Conservation (phyloP, 2,113 vertebrate species). For the Channa maculata region DNA sequence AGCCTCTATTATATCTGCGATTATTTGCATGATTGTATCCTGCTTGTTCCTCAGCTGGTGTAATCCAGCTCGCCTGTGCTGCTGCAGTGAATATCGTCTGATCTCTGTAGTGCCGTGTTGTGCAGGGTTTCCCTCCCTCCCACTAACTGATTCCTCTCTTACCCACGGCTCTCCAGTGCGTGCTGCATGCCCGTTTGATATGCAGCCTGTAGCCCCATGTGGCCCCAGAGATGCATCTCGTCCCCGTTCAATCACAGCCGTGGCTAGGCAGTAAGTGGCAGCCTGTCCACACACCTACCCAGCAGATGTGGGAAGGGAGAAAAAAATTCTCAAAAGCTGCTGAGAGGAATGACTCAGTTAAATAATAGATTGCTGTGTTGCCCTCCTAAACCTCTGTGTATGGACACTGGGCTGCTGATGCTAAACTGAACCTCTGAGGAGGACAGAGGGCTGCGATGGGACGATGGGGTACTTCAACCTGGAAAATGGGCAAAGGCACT, state of each 20-base stretch:
- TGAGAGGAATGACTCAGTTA: conserved; percentile 53
- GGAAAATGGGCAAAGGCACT: background rate
- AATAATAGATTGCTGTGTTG: conserved; percentile 50
- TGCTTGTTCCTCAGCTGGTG: conserved; percentile 36
- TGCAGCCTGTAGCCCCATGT: conserved; percentile 49
- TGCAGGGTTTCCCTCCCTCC: conserved; percentile 69
- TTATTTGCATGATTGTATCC: conserved; percentile 20
- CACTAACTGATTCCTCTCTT: conserved; percentile 45
- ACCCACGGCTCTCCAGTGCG: conserved; percentile 25
- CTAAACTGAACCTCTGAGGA: conserved; percentile 18
- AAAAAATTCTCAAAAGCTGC: conserved; percentile 28
- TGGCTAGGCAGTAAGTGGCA: conserved; percentile 57
- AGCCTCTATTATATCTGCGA: background rate
- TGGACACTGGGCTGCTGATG: conserved; percentile 26
- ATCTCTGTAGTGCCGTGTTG: conserved; percentile 31
- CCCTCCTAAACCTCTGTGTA: conserved; percentile 2
- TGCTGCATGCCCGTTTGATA: conserved; percentile 50
- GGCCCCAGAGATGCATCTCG: conserved; percentile 39
- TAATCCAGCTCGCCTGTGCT: conserved; percentile 27
- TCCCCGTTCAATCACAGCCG: conserved; percentile 50
- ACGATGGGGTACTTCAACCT: conserved; percentile 21
- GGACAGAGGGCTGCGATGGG: background rate
- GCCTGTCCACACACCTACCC: conserved; percentile 31
- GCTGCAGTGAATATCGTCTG: conserved; percentile 37
- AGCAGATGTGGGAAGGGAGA: conserved; percentile 27